phyloP scores from a whole-genome alignment of 92 coral and sea anemone genomes.

The Epizoanthus fatuus region DNA sequence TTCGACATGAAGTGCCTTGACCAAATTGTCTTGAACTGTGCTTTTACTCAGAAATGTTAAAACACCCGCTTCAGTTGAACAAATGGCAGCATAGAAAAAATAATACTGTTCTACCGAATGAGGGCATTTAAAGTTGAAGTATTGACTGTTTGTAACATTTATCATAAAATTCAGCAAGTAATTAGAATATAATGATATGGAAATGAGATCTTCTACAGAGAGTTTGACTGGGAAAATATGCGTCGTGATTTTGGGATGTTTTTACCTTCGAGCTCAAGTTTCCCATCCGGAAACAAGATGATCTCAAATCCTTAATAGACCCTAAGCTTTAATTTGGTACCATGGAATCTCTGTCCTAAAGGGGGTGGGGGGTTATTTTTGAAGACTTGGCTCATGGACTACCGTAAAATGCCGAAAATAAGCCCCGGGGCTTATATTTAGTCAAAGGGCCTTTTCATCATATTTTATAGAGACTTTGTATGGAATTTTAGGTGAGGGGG shows the following conservation, averaged over 20 bases:
- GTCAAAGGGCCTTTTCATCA: too few relatives aligned
- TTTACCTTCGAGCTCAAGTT: neutral
- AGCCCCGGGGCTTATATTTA: too few relatives aligned
- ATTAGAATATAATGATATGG: neutral
- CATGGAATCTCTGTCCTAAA: neutral
- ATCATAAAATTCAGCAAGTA: neutral
- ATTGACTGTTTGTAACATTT: constrained; percentile 6
- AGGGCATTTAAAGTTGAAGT: constrained; percentile 7
- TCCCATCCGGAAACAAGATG: constrained; percentile 2
- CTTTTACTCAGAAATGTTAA: neutral
- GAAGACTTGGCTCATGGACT: neutral
- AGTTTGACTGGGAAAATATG: constrained; percentile 8
- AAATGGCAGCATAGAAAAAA: constrained; percentile 4
- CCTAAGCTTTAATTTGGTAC: constrained; percentile 14
- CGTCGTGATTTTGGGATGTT: neutral
- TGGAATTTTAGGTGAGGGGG: too few relatives aligned
- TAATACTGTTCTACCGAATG: constrained; percentile 1
- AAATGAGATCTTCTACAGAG: constrained; percentile 6
- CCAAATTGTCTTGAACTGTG: constrained; percentile 6
- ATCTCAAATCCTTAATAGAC: neutral
- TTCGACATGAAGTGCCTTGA: constrained; percentile 7
- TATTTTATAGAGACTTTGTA: too few relatives aligned
- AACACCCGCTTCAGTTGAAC: constrained; percentile 15
- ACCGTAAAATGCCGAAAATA: too few relatives aligned
- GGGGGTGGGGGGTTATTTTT: neutral